phyloP scores from a whole-genome alignment of 2,113 vertebrate species.

The Datnioides undecimradiatus region DNA sequence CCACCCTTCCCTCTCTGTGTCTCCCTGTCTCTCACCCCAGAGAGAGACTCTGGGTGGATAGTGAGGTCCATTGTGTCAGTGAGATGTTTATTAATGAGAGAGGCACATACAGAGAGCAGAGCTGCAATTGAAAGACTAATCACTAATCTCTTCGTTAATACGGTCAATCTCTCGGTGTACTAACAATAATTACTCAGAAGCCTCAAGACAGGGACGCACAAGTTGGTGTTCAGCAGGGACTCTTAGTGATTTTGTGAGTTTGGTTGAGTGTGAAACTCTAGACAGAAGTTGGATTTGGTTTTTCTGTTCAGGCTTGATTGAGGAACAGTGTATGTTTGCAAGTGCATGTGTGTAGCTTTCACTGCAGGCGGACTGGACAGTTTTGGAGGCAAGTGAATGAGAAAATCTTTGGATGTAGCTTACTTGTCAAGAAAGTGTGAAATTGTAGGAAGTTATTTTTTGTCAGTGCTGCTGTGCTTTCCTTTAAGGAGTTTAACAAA shows the following conservation, averaged over 20 bases:
- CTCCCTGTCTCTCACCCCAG: slow-evolving; percentile 47
- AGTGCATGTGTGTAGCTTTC: slow-evolving; percentile 7
- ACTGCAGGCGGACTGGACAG: background rate
- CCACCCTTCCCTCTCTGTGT: slow-evolving; percentile 50
- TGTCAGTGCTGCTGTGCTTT: background rate
- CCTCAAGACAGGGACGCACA: slow-evolving; percentile 29
- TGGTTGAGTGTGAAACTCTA: slow-evolving; percentile 27
- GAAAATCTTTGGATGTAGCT: background rate
- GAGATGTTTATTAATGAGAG: slow-evolving; percentile 82
- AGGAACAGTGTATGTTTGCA: background rate
- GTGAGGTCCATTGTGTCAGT: slow-evolving; percentile 76
- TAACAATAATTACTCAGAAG: slow-evolving; percentile 46
- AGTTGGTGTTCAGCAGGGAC: slow-evolving; percentile 17
- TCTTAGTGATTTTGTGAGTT: slow-evolving; percentile 29
- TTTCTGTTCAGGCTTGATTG: slow-evolving; percentile 14
- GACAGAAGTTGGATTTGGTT: slow-evolving; percentile 26
- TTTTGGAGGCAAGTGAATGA: background rate
- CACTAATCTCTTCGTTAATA: slow-evolving; percentile 78
- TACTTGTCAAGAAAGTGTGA: background rate
- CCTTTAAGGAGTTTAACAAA: background rate
- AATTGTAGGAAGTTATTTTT: background rate
- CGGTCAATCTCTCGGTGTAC: slow-evolving; percentile 54
- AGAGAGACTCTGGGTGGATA: slow-evolving; percentile 68
- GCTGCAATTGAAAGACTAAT: slow-evolving; percentile 72
- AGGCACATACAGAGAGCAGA: slow-evolving; percentile 58